Evolutionary conservation across 2,888 invertebrate genomes (phyloP).

Genomic region (Theodoxus fluviatilis): DNA sequence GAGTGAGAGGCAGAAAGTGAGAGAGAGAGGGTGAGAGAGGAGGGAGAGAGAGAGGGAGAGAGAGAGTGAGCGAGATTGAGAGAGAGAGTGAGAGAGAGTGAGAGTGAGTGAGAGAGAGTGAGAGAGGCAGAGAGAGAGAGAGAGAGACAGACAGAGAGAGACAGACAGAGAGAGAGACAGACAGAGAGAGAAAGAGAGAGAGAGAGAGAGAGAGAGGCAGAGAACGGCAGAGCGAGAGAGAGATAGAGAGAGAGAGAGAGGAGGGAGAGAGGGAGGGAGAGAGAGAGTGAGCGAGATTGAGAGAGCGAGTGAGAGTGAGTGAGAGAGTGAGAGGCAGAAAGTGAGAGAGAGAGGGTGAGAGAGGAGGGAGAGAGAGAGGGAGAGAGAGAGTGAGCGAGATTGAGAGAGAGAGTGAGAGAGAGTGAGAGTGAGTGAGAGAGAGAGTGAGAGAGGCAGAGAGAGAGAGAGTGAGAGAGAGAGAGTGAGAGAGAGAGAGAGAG

Average conservation of each 20-base stretch:
- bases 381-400: background rate
- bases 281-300: background rate
- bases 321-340: background rate
- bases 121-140: too few relatives aligned
- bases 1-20: too few relatives aligned
- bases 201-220: too few relatives aligned
- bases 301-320: background rate
- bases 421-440: too few relatives aligned
- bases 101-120: background rate
- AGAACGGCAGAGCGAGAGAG: background rate
- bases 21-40: too few relatives aligned
- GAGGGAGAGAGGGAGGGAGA: background rate
- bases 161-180: too few relatives aligned
- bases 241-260: slow-evolving; percentile 1
- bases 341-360: background rate
- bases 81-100: background rate
- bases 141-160: too few relatives aligned
- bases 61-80: background rate
- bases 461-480: too few relatives aligned
- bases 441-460: too few relatives aligned
- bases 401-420: too few relatives aligned
- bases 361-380: background rate
- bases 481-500: too few relatives aligned
- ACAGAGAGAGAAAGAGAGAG: too few relatives aligned
- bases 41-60: background rate